Percentiles rank a stretch among this genome's conserved stretches.
phyloP scores from a whole-genome alignment of 2,113 vertebrate species.

The Fukomys damarensis region DNA sequence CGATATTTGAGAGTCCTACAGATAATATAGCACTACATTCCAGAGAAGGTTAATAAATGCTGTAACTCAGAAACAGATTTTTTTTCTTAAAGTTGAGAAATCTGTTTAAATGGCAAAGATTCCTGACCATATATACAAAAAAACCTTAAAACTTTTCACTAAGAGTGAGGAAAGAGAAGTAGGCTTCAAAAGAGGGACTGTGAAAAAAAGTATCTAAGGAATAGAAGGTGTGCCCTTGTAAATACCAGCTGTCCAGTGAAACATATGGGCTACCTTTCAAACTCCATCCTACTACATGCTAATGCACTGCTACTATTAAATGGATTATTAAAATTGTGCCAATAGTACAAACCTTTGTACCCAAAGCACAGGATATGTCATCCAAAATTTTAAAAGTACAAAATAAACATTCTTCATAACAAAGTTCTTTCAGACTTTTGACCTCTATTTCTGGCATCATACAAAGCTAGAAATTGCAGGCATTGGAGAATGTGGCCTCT shows the following conservation, averaged over 20 bases:
- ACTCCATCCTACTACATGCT: background rate
- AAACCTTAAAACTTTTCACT: constrained; percentile 19
- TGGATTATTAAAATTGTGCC: background rate
- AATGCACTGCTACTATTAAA: background rate
- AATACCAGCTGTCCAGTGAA: background rate
- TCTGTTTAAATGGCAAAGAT: constrained; percentile 12
- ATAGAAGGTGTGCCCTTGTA: background rate
- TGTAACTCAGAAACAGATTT: background rate
- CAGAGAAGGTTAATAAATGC: background rate
- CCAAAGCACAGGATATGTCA: background rate
- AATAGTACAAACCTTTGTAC: background rate
- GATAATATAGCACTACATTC: background rate
- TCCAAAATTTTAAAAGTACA: constrained; percentile 50
- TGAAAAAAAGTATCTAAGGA: background rate
- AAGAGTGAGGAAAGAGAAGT: background rate
- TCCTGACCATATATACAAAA: background rate
- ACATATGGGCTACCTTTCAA: background rate
- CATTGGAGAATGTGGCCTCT: constrained; percentile 35
- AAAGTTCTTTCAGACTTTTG: constrained; percentile 25
- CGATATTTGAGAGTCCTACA: background rate
- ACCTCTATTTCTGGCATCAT: constrained; percentile 64
- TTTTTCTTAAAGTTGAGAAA: constrained; percentile 8
- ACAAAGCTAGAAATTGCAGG: constrained; percentile 46
- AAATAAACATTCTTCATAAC: constrained; percentile 47
- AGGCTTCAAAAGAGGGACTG: background rate